Percentiles rank a stretch among this genome's conserved stretches.
phyloP scores from a whole-genome alignment of 2,797 vertebrate species.

The Pseudochromis fuscus region DNA sequence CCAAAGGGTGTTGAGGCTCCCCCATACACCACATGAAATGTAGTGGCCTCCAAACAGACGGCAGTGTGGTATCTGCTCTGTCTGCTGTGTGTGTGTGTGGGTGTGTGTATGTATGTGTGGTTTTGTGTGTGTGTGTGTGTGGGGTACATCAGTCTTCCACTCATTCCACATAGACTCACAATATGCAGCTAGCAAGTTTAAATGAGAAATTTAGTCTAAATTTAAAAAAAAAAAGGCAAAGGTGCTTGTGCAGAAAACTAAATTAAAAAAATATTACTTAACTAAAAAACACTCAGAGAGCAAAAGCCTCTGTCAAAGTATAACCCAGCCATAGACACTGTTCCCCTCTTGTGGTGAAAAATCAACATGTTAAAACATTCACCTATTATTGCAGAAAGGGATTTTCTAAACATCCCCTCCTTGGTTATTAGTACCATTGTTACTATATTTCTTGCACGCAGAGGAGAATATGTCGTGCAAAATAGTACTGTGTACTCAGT shows the following conservation, averaged over 20 bases:
- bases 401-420: too few species aligned
- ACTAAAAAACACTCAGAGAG: too few species aligned
- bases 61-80: constrained; percentile 21
- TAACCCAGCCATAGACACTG: too few species aligned
- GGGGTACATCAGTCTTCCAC: constrained; percentile 21
- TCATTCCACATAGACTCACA: constrained; percentile 9
- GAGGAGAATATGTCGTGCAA: too few species aligned
- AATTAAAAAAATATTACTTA: not conserved
- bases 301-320: too few species aligned
- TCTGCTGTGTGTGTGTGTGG: constrained; percentile 16
- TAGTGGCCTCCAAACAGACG: constrained; percentile 47
- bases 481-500: not conserved
- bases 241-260: not conserved
- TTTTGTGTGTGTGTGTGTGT: constrained; percentile 16
- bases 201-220: constrained; percentile 8
- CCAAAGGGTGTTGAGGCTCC: constrained; percentile 37
- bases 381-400: too few species aligned
- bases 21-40: constrained; percentile 34
- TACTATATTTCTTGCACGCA: too few species aligned
- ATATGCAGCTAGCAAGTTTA: not conserved
- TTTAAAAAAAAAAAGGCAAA: constrained; percentile 1
- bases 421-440: too few species aligned
- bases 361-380: too few species aligned
- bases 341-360: too few species aligned
- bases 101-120: constrained; percentile 7